Percentiles rank a stretch among this genome's conserved stretches.
phyloP scores from a whole-genome alignment of 53 echinoderm and acorn worm species.

The Apostichopus leukothele region DNA sequence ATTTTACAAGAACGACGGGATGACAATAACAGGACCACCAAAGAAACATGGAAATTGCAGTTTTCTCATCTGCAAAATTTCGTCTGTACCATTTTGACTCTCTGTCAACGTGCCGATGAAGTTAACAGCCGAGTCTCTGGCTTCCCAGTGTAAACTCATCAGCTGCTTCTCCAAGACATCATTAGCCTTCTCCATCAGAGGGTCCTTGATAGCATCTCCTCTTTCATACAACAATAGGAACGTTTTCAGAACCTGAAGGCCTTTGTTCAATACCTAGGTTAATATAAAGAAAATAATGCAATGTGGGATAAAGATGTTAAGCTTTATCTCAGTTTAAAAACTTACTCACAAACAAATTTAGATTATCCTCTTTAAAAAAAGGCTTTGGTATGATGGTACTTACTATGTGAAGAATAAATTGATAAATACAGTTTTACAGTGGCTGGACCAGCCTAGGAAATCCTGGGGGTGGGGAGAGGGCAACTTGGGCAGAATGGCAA shows the following conservation, averaged over 20 bases:
- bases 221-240: not conserved
- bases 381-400: no score
- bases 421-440: no score
- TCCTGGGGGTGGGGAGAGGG: no score
- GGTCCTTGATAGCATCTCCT: not conserved
- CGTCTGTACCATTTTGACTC: not conserved
- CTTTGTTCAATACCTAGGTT: slow-evolving; percentile 20
- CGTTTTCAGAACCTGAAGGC: not conserved
- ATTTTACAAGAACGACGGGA: no score
- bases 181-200: not conserved
- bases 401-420: no score
- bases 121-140: slow-evolving; percentile 23
- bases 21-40: no score
- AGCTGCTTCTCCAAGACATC: slow-evolving; percentile 16
- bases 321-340: not conserved
- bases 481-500: no score
- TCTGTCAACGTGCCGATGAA: slow-evolving; percentile 9
- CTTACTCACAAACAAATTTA: not conserved
- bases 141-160: slow-evolving; percentile 23
- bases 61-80: not conserved
- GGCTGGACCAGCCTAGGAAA: no score
- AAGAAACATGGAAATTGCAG: no score
- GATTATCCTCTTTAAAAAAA: not conserved
- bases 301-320: not conserved
- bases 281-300: not conserved